Base-by-base conservation (phyloP, 2,113 vertebrate species). In the Rhinopomastus cyanomelas region DNA sequence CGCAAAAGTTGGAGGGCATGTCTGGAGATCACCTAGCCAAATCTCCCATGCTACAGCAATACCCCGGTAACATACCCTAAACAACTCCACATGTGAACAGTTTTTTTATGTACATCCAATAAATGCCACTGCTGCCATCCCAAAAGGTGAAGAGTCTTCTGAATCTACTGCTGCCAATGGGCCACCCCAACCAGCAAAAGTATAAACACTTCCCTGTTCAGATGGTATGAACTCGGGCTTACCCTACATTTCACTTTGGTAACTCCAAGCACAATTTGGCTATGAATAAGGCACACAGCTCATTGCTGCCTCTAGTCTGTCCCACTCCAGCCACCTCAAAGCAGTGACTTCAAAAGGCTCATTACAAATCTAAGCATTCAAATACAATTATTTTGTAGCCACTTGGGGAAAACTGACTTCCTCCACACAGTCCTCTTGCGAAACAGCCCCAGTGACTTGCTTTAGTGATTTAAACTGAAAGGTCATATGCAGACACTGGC, bases 161-260 rank as follows among this genome's bases (percentile, higher is more conserved):
- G 32, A 57, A 22, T 6, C 36, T 32, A 32, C 26, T 48, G 34
- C 27, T 65, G 52, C 25, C 20, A 46, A 42, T 0, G 1, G 66
- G 34, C 9, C 13, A 59, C 30, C 32, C 22, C 1, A 1, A 64
- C 51, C 39, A 74, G 32, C 27, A 78, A 65, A 37, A 37, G 17
- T 4, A 0, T n/a, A 27, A 76, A 76, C 0, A 0, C 26, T 53
- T 37, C 36, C 29, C n/a, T 29, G 20, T 21, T 52, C n/a, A 53
- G 30, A 27, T 8, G 14, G 36, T 64, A 4, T 19, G 12, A 85
- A 51, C 60, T 65, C 15, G 60, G 60, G 17, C 18, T 55, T 60
- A 9, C 3, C 44, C 26, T 36, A 59, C 11, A 8, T 59, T 64
- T 75, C 37, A 49, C 4, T 69, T 37, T 17, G 27, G 21, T n/a